Conservation (phyloP, 2,888 invertebrate species). For the Eupithecia exiguata region DNA sequence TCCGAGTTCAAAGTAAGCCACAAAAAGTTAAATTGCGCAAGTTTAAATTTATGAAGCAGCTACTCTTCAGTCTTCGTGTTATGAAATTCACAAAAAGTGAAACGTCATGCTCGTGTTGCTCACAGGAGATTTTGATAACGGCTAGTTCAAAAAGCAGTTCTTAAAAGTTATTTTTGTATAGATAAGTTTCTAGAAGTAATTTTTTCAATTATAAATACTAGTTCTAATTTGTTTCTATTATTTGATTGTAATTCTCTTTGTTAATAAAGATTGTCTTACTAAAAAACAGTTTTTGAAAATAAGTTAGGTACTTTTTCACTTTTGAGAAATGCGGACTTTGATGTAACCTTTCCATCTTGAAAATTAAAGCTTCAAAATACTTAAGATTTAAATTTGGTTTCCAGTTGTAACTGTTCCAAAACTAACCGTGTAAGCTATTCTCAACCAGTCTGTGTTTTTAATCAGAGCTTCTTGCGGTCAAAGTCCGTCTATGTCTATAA, state of each 20-base stretch:
- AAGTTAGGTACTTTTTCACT: too few relatives aligned
- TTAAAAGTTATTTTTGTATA: too few relatives aligned
- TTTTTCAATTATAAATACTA: too few relatives aligned
- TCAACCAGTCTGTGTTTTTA: not conserved
- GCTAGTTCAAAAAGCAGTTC: not conserved
- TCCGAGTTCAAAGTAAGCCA: slow-evolving; percentile 59
- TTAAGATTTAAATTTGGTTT: not conserved
- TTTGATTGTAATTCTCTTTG: too few relatives aligned
- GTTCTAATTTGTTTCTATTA: too few relatives aligned
- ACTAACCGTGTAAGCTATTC: not conserved
- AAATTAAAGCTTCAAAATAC: not conserved
- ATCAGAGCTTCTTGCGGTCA: slow-evolving; percentile 8
- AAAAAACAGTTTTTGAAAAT: too few relatives aligned
- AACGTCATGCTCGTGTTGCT: slow-evolving; percentile 44
- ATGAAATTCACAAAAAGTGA: slow-evolving; percentile 56
- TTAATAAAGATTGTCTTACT: too few relatives aligned
- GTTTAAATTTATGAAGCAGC: slow-evolving; percentile 64
- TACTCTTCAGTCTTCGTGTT: slow-evolving; percentile 51
- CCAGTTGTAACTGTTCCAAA: too few relatives aligned
- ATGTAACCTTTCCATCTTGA: too few relatives aligned
- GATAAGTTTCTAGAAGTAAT: too few relatives aligned
- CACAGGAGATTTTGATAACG: not conserved
- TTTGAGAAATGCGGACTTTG: too few relatives aligned
- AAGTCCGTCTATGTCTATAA: not conserved
- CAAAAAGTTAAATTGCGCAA: slow-evolving; percentile 78